Percentiles rank a stretch among this genome's conserved stretches.
phyloP scores from a whole-genome alignment of 1,140 invertebrate species.

The Mya arenaria region DNA sequence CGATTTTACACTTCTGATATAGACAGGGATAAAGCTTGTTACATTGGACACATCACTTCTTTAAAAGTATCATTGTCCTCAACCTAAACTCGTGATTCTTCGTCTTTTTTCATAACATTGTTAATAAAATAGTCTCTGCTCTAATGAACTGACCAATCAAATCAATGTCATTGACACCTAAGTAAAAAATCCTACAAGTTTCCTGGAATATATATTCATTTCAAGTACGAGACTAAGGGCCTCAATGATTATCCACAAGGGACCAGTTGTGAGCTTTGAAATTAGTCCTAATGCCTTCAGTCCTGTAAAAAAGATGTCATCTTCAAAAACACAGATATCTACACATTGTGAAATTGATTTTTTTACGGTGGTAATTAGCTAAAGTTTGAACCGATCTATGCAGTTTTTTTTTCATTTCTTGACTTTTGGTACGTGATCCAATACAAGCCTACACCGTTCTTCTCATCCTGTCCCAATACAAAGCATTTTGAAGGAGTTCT shows the following conservation, averaged over 20 bases:
- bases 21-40: not conserved
- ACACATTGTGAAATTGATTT: not conserved
- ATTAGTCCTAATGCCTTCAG: constrained; percentile 46
- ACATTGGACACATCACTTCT: constrained; percentile 13
- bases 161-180: constrained; percentile 20
- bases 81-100: constrained; percentile 18
- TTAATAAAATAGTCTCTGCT: constrained; percentile 3
- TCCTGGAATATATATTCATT: constrained; percentile 45
- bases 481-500: constrained; percentile 47
- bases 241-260: constrained; percentile 38
- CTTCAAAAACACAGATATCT: constrained; percentile 43
- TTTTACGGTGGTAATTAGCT: constrained; percentile 40
- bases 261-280: constrained; percentile 32
- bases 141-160: constrained; percentile 23
- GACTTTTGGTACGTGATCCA: constrained; percentile 6
- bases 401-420: constrained; percentile 12
- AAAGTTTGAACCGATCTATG: constrained; percentile 29
- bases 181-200: constrained; percentile 39
- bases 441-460: constrained; percentile 21
- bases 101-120: constrained; percentile 17
- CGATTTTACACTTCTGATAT: constrained; percentile 14
- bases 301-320: constrained; percentile 27
- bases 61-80: too few relatives aligned
- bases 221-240: constrained; percentile 29
- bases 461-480: constrained; percentile 47